Evolutionary conservation across 2,113 vertebrate genomes (phyloP).

Genomic region (Prionailurus viverrinus): DNA sequence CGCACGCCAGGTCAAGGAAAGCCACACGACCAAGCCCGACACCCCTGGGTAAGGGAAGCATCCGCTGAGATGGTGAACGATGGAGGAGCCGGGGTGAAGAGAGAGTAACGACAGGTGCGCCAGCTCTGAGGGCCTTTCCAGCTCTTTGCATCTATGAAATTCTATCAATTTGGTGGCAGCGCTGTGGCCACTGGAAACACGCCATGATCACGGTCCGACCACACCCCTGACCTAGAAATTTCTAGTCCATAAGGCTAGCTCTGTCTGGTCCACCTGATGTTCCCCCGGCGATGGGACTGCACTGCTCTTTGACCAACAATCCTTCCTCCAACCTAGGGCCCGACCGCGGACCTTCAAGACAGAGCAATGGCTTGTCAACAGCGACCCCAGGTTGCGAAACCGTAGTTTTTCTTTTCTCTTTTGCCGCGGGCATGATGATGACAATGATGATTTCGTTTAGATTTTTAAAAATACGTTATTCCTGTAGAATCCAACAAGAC

Average conservation of each 20-base stretch:
- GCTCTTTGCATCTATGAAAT: not conserved
- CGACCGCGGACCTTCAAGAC: not conserved
- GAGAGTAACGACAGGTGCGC: accelerated
- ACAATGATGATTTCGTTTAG: not conserved
- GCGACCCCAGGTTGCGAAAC: no score
- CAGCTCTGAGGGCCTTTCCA: not conserved
- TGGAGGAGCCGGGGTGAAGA: accelerated
- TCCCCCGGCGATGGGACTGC: accelerated
- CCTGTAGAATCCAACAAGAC: not conserved
- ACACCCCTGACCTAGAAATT: not conserved
- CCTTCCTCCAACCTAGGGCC: not conserved
- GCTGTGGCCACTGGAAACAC: not conserved
- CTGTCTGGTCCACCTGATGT: not conserved
- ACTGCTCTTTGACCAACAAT: not conserved
- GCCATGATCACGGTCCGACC: no score
- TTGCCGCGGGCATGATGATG: not conserved
- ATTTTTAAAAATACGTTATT: not conserved
- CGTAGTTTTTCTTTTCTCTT: not conserved
- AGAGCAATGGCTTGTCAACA: not conserved
- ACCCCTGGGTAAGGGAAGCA: not conserved
- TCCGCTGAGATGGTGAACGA: not conserved
- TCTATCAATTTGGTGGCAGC: not conserved
- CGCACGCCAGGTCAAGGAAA: not conserved
- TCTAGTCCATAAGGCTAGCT: not conserved
- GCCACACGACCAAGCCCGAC: not conserved